phyloP scores from a whole-genome alignment of 2,888 invertebrate species.

The Campaea margaritaria region DNA sequence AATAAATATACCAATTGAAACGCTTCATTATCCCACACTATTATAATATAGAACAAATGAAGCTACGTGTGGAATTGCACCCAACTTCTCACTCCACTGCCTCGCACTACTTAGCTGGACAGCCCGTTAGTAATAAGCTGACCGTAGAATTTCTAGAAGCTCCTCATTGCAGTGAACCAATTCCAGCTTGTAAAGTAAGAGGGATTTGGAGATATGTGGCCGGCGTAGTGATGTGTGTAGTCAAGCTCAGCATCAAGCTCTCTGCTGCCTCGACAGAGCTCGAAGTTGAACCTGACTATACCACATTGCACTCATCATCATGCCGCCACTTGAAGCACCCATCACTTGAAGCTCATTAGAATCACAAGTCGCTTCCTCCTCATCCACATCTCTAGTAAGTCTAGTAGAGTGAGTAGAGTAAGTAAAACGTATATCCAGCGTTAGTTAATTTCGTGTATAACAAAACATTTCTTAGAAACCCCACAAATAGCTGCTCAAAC shows the following conservation, averaged over 20 bases:
- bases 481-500: too few relatives aligned
- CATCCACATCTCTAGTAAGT: constrained; percentile 12
- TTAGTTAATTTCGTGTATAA: too few relatives aligned
- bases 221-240: constrained; percentile 28
- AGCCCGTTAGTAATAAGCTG: not conserved
- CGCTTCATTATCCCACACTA: too few relatives aligned
- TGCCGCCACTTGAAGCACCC: constrained; percentile 23
- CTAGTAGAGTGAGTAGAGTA: not conserved
- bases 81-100: too few relatives aligned
- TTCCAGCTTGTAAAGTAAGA: constrained; percentile 10
- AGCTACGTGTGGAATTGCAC: too few relatives aligned
- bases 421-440: too few relatives aligned
- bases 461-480: too few relatives aligned
- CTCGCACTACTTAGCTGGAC: too few relatives aligned
- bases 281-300: constrained; percentile 30
- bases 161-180: constrained; percentile 14
- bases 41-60: too few relatives aligned
- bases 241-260: constrained; percentile 34
- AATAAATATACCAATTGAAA: too few relatives aligned
- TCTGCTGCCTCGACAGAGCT: constrained; percentile 30
- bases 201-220: constrained; percentile 4
- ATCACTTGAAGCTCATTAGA: constrained; percentile 22
- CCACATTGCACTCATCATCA: constrained; percentile 26
- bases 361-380: constrained; percentile 18
- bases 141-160: constrained; percentile 1